Conservation (phyloP, 2,113 vertebrate genomes). For the Gallinago media region DNA sequence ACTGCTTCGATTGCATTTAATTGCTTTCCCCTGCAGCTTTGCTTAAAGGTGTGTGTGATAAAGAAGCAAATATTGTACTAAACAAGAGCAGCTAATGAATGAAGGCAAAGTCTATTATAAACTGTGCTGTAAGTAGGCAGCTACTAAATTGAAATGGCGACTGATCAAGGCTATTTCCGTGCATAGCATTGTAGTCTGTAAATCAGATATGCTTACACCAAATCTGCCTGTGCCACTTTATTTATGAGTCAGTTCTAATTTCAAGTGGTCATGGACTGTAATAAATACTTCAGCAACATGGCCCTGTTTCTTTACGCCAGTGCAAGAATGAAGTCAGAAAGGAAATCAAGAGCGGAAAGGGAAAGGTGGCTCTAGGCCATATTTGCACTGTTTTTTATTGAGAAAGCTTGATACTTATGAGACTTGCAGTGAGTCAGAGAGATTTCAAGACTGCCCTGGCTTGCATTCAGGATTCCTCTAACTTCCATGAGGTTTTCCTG, state of each 20-base stretch:
- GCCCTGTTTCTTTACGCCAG: not conserved
- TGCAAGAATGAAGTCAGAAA: not conserved
- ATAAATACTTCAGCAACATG: not conserved
- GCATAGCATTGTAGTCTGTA: not conserved
- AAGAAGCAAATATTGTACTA: slow-evolving; percentile 7
- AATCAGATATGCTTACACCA: not conserved
- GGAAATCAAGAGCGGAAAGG: not conserved
- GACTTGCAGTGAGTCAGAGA: not conserved
- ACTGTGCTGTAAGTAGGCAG: not conserved
- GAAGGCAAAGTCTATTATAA: not conserved
- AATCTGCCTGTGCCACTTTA: not conserved
- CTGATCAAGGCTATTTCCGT: not conserved
- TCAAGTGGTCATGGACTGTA: not conserved
- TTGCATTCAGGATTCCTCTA: not conserved
- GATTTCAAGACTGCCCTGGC: not conserved
- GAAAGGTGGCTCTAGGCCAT: not conserved
- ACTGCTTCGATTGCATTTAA: slow-evolving; percentile 12
- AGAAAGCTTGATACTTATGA: not conserved
- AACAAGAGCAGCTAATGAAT: slow-evolving; percentile 17
- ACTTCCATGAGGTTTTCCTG: not conserved
- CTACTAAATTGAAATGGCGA: not conserved
- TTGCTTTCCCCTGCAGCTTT: slow-evolving; percentile 18
- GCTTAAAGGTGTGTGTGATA: slow-evolving; percentile 5
- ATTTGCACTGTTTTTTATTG: not conserved
- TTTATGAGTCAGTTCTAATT: slow-evolving; percentile 18